Base-by-base conservation (phyloP, 2,797 vertebrate genomes). In the Triplophysa bombifrons region DNA sequence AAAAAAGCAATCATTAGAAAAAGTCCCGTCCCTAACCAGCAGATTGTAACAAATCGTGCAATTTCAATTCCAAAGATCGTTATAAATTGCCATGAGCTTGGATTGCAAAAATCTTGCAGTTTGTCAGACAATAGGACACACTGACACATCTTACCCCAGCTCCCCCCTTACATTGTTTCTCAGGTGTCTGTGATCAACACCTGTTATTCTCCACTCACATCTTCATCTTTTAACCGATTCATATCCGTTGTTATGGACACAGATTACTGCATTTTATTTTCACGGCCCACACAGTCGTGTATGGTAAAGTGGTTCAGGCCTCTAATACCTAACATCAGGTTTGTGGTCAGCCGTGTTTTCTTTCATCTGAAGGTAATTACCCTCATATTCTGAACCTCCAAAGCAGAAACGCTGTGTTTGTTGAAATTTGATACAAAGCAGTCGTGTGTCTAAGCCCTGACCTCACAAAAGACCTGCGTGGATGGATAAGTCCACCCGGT, bases 401-500 rank as follows among this genome's bases (percentile, higher is more conserved):
- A 76, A 85, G 56, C 83, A 83, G 83, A 73, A 84, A 84, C 78
- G 72, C 66, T 72, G 70, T 72, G 84, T 87, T 87, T 87, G 78
- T 82, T 75, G 82, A 83, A 74, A 56, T 20, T 76, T 88, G 86
- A 89, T 76, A 74, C 82, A 84, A 73, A 83, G 58, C 88, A 88
- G 86, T 51, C 80, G 13, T 55, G 53, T 51, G 50, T 81, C 56
- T 25, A 69, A 74, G 80, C 61, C 69, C 13, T 64, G 76, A 76
- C 67, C 72, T 80, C 20, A 46, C 56, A 56, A 50, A 71, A 64
- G 80, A 73, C 74, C 79, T 80, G 38, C 22, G 17, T 6, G 22
- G 85, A 83, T 78, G 82, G 85, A 85, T 76, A 83, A 81, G 85
- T 89, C 85, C 84, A 84, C 85, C 82, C 87, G 84, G 70, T 77